Base-by-base conservation (phyloP, 1,140 invertebrate genomes). In the Philotrypesis tridentata region DNA sequence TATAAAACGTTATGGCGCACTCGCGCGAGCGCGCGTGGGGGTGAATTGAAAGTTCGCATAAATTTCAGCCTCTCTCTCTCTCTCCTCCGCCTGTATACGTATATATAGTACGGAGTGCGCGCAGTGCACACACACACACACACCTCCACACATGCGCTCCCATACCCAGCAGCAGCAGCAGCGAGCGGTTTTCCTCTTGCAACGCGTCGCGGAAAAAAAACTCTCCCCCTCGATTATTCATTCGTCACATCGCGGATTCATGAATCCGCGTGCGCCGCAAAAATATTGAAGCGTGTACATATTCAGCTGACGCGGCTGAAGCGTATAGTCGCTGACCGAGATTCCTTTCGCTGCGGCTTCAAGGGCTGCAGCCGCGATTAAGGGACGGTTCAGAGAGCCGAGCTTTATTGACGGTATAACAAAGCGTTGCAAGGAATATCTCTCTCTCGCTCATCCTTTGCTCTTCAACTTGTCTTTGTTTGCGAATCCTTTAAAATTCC, bases 221-320 rank as follows among this genome's bases (percentile, higher is more conserved):
- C n/a, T n/a, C 33, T 71, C 81, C 6, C 74, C 23, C 61, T 85
- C 78, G 83, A 84, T 86, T 86, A 78, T 78, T 82, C 75, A 73
- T 82, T 78, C 75, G 60, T 78, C 61, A 73, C 67, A 82, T 82
- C 68, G 78, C 37, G 31, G 17, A 84, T 85, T 82, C 83, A 84
- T 85, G 83, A 84, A 82, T 84, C 72, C 48, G 61, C 40, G n/a
- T 31, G 33, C 55, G 40, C 68, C 84, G 67, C 80, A 77, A 86
- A 86, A 86, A 87, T 88, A 86, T 88, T 86, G 83, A 85, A 77
- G 40, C 65, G n/a, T 78, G 33, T 77, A 67, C 67, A 76, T 55
- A 80, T 76, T 70, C 76, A 29, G 43, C 27, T 37, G 37, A 43
- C 67, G 31, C 21, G 25, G 29, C 72, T n/a, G n/a, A n/a, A 17